A percentile compares a stretch with the other conserved stretches of the same genome.
phyloP scores from a whole-genome alignment of 2,113 vertebrate genomes.

The Oryzias melastigma region DNA sequence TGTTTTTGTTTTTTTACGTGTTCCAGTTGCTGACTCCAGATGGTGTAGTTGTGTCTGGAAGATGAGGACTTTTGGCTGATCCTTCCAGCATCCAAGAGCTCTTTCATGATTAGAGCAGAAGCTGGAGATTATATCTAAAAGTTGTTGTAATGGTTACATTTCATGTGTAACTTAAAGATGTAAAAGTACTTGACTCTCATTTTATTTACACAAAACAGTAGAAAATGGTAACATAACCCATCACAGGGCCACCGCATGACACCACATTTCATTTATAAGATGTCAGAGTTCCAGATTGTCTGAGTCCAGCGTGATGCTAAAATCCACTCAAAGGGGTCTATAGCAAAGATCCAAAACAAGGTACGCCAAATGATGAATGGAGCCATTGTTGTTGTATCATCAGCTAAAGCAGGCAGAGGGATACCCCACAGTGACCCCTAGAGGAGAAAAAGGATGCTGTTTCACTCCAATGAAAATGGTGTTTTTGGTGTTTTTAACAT shows the following conservation, averaged over 20 bases:
- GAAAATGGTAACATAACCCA: conserved; percentile 38
- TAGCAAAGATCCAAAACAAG: conserved; percentile 44
- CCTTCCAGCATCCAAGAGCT: not conserved
- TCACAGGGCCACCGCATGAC: conserved; percentile 20
- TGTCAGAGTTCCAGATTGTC: conserved; percentile 11
- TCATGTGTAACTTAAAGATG: too few species aligned
- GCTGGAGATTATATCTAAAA: not conserved
- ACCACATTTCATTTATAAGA: conserved; percentile 35
- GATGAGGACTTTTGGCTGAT: not conserved
- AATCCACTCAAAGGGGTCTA: conserved; percentile 6
- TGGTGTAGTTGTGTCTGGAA: not conserved
- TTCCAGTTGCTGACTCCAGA: too few species aligned
- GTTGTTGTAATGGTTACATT: too few species aligned
- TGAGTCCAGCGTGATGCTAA: conserved; percentile 8
- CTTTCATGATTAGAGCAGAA: not conserved
- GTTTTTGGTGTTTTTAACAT: too few species aligned
- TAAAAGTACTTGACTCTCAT: conserved; percentile 34
- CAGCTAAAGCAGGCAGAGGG: conserved; percentile 10
- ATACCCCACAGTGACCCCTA: conserved; percentile 17
- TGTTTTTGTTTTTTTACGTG: not conserved
- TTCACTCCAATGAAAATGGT: too few species aligned
- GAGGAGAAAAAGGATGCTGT: conserved; percentile 6
- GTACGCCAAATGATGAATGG: conserved; percentile 39
- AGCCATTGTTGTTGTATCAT: conserved; percentile 16
- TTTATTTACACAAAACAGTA: conserved; percentile 32